Base-by-base conservation (phyloP, 1,140 invertebrate species). In the Palaemon carinicauda region DNA sequence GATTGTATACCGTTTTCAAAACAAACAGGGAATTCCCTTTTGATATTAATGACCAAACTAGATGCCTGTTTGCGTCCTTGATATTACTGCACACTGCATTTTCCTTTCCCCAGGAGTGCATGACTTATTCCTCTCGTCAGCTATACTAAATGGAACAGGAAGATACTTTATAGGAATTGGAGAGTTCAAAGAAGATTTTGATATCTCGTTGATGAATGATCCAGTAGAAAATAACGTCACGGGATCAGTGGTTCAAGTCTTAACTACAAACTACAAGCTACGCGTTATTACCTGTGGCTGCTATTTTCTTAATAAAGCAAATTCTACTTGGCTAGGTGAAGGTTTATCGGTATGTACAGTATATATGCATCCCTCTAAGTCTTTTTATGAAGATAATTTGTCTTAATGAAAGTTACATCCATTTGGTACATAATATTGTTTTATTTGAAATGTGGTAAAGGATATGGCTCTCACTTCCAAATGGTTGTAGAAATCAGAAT, bases 251-350 rank as follows among this genome's bases (percentile, higher is more conserved):
- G 82, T 87, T 75, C 82, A 88, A 24, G 74, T 89, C 60, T 82
- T 91, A 5, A 88, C 89, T 1, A 91, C 90, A 15, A 90, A 91
- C 84, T 91, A 91, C 83, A 82, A 88, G 15, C 83, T 91, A 9
- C 75, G 91, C 56, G 89, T 91, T 12, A 91, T 89, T 80, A 90
- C 90, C 29, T 90, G 90, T 29, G 91, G 90, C 19, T 91, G 90
- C 65, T 91, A 91, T 54, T 91, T 91, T 80, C 90, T 89, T 52
- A 90, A 91, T 60, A 88, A 88, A n/a, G 53, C 88, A 14, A 78
- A 78, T 19, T 90, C 88, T 74, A 88, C 90, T 15, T 91, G 91
- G 91, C 89, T 90, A 54, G 90, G 89, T 27, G 84, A 88, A 29
- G 91, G 91, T 21, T 88, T 91, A 31, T 88, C 73, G 82, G 91